Evolutionary conservation across 2,888 invertebrate species (phyloP).

Genomic region (Tricholauxania praeusta): DNA sequence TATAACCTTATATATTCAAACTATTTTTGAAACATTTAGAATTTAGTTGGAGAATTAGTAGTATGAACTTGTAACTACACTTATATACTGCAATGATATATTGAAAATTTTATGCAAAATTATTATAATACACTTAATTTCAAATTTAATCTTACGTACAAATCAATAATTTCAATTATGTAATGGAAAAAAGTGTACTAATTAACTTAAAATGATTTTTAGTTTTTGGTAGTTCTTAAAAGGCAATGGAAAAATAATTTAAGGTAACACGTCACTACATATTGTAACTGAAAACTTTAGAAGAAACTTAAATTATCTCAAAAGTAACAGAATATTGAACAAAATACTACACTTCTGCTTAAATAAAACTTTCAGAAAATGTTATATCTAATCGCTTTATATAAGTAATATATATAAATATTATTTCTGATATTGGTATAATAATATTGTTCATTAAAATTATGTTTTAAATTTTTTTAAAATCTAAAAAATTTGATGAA

Average conservation of each 20-base stretch:
- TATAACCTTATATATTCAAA: conserved; percentile 13
- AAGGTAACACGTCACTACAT: not conserved
- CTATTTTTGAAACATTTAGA: conserved; percentile 17
- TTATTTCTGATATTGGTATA: conserved; percentile 15
- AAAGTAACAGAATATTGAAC: conserved; percentile 1
- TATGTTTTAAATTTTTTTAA: too few species aligned
- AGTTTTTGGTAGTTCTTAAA: conserved; percentile 1
- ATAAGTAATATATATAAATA: conserved; percentile 12
- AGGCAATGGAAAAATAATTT: not conserved
- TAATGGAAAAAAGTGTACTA: not conserved
- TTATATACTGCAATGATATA: conserved; percentile 8
- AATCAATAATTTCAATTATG: not conserved
- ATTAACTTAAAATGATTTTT: conserved; percentile 4
- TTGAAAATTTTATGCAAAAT: not conserved
- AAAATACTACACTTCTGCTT: conserved; percentile 9
- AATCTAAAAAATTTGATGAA: too few species aligned
- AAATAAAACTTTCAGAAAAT: conserved; percentile 1
- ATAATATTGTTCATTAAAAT: too few species aligned
- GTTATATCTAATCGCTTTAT: conserved; percentile 3
- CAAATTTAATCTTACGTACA: not conserved
- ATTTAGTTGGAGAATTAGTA: conserved; percentile 27
- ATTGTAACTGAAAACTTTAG: too few species aligned
- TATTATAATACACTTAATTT: conserved; percentile 16
- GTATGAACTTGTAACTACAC: not conserved
- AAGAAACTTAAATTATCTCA: too few species aligned